These are phyloP conservation scores for Xylocampa areola DNA, from an alignment of 2,888 invertebrate species.

Conservation along the genomic window DNA sequence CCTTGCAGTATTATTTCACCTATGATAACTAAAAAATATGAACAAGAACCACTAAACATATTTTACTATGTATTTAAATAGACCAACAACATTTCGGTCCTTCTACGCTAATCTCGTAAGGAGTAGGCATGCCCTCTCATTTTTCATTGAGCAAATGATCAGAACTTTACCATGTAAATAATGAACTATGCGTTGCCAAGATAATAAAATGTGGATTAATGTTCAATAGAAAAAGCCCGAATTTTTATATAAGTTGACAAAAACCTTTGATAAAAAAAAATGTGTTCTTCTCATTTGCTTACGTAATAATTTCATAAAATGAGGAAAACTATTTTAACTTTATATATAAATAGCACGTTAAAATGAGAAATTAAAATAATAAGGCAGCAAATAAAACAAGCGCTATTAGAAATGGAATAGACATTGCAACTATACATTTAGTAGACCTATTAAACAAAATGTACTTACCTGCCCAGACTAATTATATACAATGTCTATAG, in stretches of 20 bases:
- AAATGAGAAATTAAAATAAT: slow-evolving; percentile 67
- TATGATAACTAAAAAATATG: slow-evolving; percentile 13
- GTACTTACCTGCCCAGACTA: slow-evolving; percentile 52
- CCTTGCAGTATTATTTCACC: background rate
- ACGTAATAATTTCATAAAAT: slow-evolving; percentile 29
- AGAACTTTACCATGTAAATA: slow-evolving; percentile 41
- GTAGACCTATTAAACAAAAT: slow-evolving; percentile 50
- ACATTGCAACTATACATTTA: slow-evolving; percentile 64
- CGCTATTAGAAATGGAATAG: slow-evolving; percentile 66
- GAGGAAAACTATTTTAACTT: slow-evolving; percentile 43
- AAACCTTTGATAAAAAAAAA: slow-evolving; percentile 1
- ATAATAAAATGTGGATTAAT: slow-evolving; percentile 5
- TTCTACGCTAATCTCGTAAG: slow-evolving; percentile 31
- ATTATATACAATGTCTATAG: slow-evolving; percentile 50
- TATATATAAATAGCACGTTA: slow-evolving; percentile 53
- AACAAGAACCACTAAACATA: slow-evolving; percentile 9
- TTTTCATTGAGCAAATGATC: slow-evolving; percentile 63
- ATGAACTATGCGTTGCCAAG: background rate
- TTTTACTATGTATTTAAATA: slow-evolving; percentile 10
- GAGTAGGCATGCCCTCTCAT: slow-evolving; percentile 63
- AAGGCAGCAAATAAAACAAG: slow-evolving; percentile 84
- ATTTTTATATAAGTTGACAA: slow-evolving; percentile 8
- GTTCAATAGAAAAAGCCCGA: background rate
- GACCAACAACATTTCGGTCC: background rate
- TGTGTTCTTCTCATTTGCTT: slow-evolving; percentile 69